These are phyloP conservation scores for Sphenodon punctatus DNA, from an alignment of 2,797 vertebrate species.

Conservation along the genomic window DNA sequence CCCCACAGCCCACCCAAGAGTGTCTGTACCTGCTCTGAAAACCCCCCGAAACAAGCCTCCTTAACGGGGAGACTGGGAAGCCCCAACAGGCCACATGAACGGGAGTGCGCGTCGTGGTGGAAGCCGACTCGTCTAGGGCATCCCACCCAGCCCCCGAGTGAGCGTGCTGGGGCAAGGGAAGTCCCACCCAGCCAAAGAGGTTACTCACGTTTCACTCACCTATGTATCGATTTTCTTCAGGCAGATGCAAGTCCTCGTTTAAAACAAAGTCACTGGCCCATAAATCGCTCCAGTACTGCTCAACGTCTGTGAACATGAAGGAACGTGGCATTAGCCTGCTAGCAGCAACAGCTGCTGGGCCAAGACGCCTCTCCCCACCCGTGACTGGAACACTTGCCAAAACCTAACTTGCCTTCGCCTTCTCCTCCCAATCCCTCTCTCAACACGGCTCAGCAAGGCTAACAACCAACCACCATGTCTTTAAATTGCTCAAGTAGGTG, in stretches of 20 bases:
- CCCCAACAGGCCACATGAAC: no score
- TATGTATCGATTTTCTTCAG: slow-evolving; percentile 92
- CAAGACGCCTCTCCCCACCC: no score
- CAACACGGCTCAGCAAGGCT: neutral
- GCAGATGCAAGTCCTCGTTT: slow-evolving; percentile 88
- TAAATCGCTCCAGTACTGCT: slow-evolving; percentile 80
- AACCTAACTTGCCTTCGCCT: fast-evolving
- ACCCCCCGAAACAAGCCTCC: no score
- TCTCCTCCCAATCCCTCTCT: neutral
- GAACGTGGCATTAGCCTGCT: neutral
- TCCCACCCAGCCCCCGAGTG: no score
- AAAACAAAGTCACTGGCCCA: slow-evolving; percentile 87
- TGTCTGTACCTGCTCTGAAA: no score
- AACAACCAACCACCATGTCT: neutral
- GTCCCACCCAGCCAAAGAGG: no score
- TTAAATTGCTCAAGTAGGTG: neutral
- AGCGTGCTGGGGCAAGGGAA: no score
- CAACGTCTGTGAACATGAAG: slow-evolving; percentile 78
- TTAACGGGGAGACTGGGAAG: no score
- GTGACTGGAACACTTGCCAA: no score
- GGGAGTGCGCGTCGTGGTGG: no score
- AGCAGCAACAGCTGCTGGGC: neutral
- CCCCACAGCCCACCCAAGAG: no score
- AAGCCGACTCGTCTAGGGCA: no score
- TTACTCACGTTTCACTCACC: slow-evolving; percentile 77